A percentile compares a stretch with the other conserved stretches of the same genome.
Conservation (phyloP, 2,113 vertebrate species). For the Leiothrix lutea region DNA sequence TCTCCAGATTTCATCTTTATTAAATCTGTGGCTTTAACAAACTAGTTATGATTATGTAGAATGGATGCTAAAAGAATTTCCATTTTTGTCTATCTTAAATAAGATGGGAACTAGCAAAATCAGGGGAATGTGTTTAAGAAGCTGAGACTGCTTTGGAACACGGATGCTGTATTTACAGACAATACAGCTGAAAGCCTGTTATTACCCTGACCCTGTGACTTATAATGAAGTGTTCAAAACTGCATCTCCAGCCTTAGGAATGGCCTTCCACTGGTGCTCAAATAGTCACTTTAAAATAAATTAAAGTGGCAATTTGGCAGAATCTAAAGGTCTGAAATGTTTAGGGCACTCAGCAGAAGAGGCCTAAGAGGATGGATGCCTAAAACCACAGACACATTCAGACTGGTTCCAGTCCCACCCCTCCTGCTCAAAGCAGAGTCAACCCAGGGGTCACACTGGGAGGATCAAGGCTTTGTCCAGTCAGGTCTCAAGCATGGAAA, state of each 20-base stretch:
- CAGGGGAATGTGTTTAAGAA: neutral
- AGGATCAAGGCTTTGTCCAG: neutral
- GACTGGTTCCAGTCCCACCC: neutral
- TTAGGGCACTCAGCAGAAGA: neutral
- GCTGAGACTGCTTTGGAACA: neutral
- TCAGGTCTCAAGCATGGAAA: neutral
- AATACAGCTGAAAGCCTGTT: neutral
- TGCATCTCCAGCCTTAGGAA: neutral
- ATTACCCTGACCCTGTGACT: neutral
- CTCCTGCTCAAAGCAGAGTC: neutral
- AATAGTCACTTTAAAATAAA: neutral
- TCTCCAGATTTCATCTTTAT: neutral
- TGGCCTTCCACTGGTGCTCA: neutral
- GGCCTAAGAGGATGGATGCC: neutral
- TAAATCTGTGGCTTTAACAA: neutral
- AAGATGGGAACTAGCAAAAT: neutral
- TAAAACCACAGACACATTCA: neutral
- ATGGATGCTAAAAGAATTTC: neutral
- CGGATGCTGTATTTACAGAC: neutral
- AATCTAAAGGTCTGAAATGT: neutral
- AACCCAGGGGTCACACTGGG: neutral
- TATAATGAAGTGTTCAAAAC: neutral
- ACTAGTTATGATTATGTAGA: neutral
- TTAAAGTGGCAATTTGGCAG: neutral
- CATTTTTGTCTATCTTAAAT: neutral